Base-by-base conservation (phyloP, 2,888 invertebrate species). In the Trisateles emortualis region DNA sequence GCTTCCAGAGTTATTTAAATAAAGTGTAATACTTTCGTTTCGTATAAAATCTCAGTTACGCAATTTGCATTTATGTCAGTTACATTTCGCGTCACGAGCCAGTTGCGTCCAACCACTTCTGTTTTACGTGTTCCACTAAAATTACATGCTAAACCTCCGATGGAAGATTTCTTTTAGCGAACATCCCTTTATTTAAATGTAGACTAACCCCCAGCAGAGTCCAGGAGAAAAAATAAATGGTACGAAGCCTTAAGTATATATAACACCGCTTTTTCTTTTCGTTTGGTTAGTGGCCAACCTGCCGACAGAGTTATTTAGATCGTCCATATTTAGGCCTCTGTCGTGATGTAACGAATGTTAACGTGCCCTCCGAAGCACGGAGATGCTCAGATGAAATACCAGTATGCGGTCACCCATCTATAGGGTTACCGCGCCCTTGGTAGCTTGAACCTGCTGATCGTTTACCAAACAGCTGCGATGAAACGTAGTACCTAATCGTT, bases 111-210 rank as follows among this genome's bases (percentile, higher is more conserved):
- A 33, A 54, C 53, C 35, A 42, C 33, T 49, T 42, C 33, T 42
- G 59, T 54, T 59, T 53, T 57, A 64, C 52, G 64, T 51, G 58
- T 59, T 50, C 38, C 44, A 48, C 45, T 55, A 67, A 68, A 74
- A 68, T 70, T 62, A 70, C 59, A 68, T 56, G 52, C 36, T 48
- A 47, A 64, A 56, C 55, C 55, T 58, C 56, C 54, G 65, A 76
- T 68, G 64, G 57, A 47, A 50, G 49, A 44, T 63, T 71, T 64
- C 58, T 67, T 64, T 64, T 58, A 49, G 46, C 47, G 46, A 64
- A 65, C 41, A 56, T 59, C 52, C 52, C 55, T 56, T 64, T 62
- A 76, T 76, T 78, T 70, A 71, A 79, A 75, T 70, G 63, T 60
- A 56, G 49, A 58, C 52, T 64, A 72, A 65, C 59, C 62, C 65